Conservation (phyloP, 2,797 vertebrate species). For the Synaphobranchus kaupii region DNA sequence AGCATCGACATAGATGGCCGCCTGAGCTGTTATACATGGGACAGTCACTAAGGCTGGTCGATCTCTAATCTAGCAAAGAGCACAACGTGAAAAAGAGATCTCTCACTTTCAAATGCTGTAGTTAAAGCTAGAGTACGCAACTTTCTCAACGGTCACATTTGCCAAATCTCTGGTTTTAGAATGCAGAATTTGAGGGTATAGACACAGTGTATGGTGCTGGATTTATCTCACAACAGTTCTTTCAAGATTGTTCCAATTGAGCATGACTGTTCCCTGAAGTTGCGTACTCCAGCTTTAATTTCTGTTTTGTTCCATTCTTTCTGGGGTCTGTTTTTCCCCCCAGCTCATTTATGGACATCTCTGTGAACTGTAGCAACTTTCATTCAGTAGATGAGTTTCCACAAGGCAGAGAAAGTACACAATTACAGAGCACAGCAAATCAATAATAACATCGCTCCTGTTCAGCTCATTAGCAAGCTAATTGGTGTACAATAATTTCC, state of each 20-base stretch:
- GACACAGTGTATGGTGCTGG: too few relatives aligned
- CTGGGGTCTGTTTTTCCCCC: not conserved
- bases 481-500: constrained; percentile 5
- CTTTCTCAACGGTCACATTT: too few relatives aligned
- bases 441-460: not conserved
- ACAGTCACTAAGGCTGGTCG: not conserved
- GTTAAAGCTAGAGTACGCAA: not conserved
- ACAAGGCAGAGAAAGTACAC: not conserved
- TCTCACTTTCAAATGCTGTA: not conserved
- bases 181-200: too few relatives aligned
- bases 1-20: not conserved
- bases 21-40: not conserved
- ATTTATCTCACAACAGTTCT: too few relatives aligned
- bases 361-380: not conserved
- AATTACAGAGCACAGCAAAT: not conserved
- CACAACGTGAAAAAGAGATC: not conserved
- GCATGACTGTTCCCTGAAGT: too few relatives aligned
- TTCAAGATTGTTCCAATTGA: too few relatives aligned
- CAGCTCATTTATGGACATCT: not conserved
- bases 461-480: constrained; percentile 24
- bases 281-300: not conserved
- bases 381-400: not conserved
- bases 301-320: not conserved
- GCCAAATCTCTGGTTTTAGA: too few relatives aligned
- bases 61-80: not conserved